phyloP scores from a whole-genome alignment of 2,113 vertebrate genomes.

The Monopterus albus region DNA sequence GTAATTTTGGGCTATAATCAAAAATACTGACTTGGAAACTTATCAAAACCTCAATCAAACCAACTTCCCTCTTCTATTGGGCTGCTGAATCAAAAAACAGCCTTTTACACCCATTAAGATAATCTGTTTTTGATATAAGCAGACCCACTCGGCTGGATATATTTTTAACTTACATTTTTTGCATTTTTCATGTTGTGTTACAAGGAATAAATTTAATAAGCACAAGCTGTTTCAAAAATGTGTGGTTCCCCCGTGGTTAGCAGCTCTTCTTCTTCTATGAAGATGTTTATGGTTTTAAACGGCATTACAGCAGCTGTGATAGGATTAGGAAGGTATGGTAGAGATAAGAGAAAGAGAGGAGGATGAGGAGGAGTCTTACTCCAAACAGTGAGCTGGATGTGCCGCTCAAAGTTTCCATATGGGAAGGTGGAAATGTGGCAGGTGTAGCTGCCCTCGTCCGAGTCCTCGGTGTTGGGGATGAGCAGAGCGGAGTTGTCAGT shows the following conservation, averaged over 20 bases:
- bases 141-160: too few relatives aligned
- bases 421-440: conserved; percentile 82
- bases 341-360: neutral
- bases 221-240: too few relatives aligned
- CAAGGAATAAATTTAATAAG: too few relatives aligned
- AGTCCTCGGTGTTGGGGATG: conserved; percentile 70
- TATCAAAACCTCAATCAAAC: too few relatives aligned
- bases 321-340: conserved; percentile 30
- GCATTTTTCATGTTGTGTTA: too few relatives aligned
- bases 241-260: neutral
- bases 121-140: too few relatives aligned
- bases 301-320: conserved; percentile 38
- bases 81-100: too few relatives aligned
- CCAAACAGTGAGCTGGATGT: conserved; percentile 75
- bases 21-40: too few relatives aligned
- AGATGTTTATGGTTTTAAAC: conserved; percentile 31
- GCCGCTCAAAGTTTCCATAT: conserved; percentile 78
- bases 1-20: too few relatives aligned
- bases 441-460: conserved; percentile 76
- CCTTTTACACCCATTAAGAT: too few relatives aligned
- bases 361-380: conserved; percentile 66
- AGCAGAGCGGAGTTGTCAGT: conserved; percentile 71
- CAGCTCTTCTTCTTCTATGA: neutral
- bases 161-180: too few relatives aligned
- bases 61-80: too few relatives aligned